Percentiles rank a stretch among this genome's conserved stretches.
phyloP scores from a whole-genome alignment of 2,113 vertebrate species.

The Pachycephala philippinensis region DNA sequence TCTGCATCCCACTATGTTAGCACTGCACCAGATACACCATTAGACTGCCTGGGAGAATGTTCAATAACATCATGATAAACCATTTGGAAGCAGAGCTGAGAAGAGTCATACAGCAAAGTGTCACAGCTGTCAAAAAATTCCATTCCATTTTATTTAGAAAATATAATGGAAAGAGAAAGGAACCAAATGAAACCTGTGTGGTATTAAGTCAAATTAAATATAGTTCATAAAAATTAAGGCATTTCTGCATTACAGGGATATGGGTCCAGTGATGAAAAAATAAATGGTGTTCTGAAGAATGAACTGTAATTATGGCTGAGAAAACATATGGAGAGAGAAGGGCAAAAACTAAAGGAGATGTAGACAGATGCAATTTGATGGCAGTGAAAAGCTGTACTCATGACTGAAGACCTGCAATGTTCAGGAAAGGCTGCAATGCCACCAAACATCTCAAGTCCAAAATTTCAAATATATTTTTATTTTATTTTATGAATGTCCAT shows the following conservation, averaged over 20 bases:
- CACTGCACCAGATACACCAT: not conserved
- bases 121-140: conserved; percentile 12
- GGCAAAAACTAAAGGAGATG: not conserved
- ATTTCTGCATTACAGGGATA: conserved; percentile 47
- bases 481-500: conserved; percentile 62
- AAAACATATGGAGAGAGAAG: not conserved
- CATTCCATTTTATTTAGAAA: conserved; percentile 40
- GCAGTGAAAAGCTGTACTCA: not conserved
- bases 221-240: conserved; percentile 65
- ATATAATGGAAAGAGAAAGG: not conserved
- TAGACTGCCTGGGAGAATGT: not conserved
- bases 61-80: conserved; percentile 11
- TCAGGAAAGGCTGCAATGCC: not conserved
- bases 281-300: not conserved
- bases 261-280: not conserved
- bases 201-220: conserved; percentile 36
- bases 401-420: not conserved
- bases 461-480: conserved; percentile 51
- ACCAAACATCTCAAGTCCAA: not conserved
- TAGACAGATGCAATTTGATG: not conserved
- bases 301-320: conserved; percentile 25
- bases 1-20: not conserved
- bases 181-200: conserved; percentile 15
- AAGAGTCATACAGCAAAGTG: conserved; percentile 20
- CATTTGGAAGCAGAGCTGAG: conserved; percentile 20